These are phyloP conservation scores for Mamestra brassicae DNA, from an alignment of 2,888 invertebrate genomes.

Conservation along the genomic window DNA sequence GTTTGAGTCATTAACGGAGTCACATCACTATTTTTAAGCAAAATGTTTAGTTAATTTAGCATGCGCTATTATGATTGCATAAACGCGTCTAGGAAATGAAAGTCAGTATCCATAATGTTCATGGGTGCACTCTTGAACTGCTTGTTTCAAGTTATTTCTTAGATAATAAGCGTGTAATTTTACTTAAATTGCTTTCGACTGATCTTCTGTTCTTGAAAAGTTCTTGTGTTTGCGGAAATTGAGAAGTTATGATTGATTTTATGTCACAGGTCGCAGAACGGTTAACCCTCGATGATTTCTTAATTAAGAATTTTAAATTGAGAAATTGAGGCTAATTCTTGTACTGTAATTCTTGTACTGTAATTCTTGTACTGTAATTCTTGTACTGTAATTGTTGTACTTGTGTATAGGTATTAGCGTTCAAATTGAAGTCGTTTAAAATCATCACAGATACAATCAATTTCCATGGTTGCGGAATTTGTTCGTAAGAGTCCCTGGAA, in stretches of 20 bases:
- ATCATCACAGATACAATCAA: too few relatives aligned
- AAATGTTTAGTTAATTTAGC: slow-evolving; percentile 58
- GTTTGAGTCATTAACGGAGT: slow-evolving; percentile 12
- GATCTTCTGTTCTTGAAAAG: slow-evolving; percentile 9
- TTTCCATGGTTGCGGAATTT: too few relatives aligned
- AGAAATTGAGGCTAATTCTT: too few relatives aligned
- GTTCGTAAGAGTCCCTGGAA: too few relatives aligned
- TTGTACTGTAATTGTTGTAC: too few relatives aligned
- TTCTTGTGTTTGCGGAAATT: slow-evolving; percentile 22
- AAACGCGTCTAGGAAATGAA: slow-evolving; percentile 79
- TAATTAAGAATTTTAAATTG: not conserved
- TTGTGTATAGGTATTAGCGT: too few relatives aligned
- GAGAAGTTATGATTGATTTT: not conserved
- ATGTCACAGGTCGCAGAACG: not conserved
- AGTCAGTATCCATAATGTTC: slow-evolving; percentile 66
- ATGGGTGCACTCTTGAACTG: slow-evolving; percentile 67
- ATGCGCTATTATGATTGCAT: slow-evolving; percentile 72
- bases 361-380: too few relatives aligned
- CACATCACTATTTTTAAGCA: slow-evolving; percentile 41
- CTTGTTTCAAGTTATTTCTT: slow-evolving; percentile 44
- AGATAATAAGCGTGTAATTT: slow-evolving; percentile 56
- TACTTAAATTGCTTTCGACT: slow-evolving; percentile 36
- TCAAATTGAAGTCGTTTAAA: too few relatives aligned
- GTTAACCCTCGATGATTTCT: not conserved
- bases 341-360: too few relatives aligned